phyloP scores from a whole-genome alignment of 1,140 invertebrate species.

The Tachypleus tridentatus region DNA sequence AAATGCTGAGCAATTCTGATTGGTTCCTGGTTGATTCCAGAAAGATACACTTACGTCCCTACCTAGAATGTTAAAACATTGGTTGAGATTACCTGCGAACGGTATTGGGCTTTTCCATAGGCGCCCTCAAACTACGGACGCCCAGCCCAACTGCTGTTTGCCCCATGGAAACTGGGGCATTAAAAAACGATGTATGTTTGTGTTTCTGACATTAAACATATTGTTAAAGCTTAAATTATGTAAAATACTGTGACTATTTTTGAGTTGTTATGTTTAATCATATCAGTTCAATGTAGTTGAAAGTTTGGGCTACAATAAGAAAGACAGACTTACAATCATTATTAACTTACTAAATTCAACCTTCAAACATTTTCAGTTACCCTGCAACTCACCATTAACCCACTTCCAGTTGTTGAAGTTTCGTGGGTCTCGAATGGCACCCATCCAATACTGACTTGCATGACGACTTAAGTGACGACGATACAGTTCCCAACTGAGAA shows the following conservation, averaged over 20 bases:
- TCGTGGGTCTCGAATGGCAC: constrained; percentile 64
- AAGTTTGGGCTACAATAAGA: not conserved
- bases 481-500: constrained; percentile 89
- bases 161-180: too few species aligned
- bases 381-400: constrained; percentile 49
- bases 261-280: not conserved
- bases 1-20: constrained; percentile 75
- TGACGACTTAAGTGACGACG: constrained; percentile 74
- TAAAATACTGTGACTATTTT: too few species aligned
- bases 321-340: too few species aligned
- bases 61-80: constrained; percentile 29
- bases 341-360: not conserved
- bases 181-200: too few species aligned
- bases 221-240: too few species aligned
- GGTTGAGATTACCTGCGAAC: too few species aligned
- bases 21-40: constrained; percentile 74
- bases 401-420: constrained; percentile 77
- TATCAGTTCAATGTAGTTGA: not conserved
- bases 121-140: too few species aligned
- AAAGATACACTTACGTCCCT: constrained; percentile 80
- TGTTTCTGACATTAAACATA: not conserved
- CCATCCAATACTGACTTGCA: constrained; percentile 90
- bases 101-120: too few species aligned
- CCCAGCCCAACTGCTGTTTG: too few species aligned
- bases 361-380: too few species aligned